Percentiles rank a stretch among this genome's conserved stretches.
Conservation (phyloP, 2,113 vertebrate genomes). For the Chlorocebus sabaeus region DNA sequence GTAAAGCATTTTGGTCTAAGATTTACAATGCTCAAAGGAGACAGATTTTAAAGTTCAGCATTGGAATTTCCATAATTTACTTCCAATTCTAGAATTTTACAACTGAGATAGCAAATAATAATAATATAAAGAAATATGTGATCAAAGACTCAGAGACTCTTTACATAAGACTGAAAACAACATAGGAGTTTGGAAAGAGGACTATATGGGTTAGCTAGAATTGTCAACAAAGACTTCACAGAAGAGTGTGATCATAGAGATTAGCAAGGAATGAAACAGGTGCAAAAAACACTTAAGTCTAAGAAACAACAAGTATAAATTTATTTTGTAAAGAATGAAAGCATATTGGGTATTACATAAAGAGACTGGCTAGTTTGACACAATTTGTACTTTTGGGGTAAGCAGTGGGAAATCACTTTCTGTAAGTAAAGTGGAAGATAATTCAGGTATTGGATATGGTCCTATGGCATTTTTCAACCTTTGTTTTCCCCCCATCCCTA, state of each 20-base stretch:
- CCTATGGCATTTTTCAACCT: neutral
- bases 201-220: neutral
- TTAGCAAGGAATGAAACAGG: neutral
- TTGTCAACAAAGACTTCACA: neutral
- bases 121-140: neutral
- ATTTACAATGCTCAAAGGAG: neutral
- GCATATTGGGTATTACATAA: neutral
- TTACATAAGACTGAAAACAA: neutral
- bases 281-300: neutral
- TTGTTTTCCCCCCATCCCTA: neutral
- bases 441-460: neutral
- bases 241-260: neutral
- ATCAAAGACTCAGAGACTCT: neutral
- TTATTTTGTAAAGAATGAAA: neutral
- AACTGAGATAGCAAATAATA: neutral
- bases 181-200: neutral
- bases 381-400: neutral
- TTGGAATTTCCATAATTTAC: neutral
- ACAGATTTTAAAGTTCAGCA: conserved; percentile 37
- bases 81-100: conserved; percentile 24
- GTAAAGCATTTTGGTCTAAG: conserved; percentile 24
- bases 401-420: neutral
- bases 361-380: neutral
- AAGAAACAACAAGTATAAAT: neutral
- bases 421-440: neutral